These are phyloP conservation scores for Watsonalla binaria DNA, from an alignment of 2,888 invertebrate genomes.

Conservation along the genomic window DNA sequence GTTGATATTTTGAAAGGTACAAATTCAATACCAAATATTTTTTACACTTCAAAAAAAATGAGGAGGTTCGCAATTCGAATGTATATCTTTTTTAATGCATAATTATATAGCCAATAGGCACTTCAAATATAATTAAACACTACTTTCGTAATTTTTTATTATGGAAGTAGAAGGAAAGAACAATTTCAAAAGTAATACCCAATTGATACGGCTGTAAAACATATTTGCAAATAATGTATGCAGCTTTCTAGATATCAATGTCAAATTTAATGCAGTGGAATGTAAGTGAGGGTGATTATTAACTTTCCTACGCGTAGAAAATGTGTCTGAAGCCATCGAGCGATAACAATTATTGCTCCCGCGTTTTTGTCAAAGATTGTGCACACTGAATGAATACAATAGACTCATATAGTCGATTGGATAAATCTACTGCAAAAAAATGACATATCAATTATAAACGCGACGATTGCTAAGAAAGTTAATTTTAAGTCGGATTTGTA, in stretches of 20 bases:
- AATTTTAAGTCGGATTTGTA: slow-evolving; percentile 1
- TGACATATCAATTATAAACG: slow-evolving; percentile 36
- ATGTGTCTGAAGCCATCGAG: slow-evolving; percentile 40
- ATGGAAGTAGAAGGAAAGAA: too few relatives aligned
- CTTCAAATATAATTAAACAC: too few relatives aligned
- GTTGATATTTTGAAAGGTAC: too few relatives aligned
- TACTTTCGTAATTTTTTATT: too few relatives aligned
- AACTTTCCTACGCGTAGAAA: slow-evolving; percentile 60
- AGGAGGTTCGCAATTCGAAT: too few relatives aligned
- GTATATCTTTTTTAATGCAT: too few relatives aligned
- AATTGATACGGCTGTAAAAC: not conserved
- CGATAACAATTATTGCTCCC: slow-evolving; percentile 48
- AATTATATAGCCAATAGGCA: too few relatives aligned
- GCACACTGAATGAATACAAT: slow-evolving; percentile 37
- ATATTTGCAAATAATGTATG: not conserved
- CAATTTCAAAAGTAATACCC: too few relatives aligned
- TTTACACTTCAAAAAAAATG: too few relatives aligned
- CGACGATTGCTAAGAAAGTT: slow-evolving; percentile 26
- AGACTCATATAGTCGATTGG: slow-evolving; percentile 21
- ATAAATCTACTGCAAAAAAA: slow-evolving; percentile 24
- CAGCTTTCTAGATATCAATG: slow-evolving; percentile 42
- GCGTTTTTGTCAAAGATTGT: slow-evolving; percentile 42
- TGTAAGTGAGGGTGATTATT: slow-evolving; percentile 39
- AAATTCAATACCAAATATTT: too few relatives aligned
- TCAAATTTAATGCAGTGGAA: slow-evolving; percentile 43